Evolutionary conservation across 2,113 vertebrate species (phyloP), one percentile per base, ranked within the genome.

Genomic region (Aptenodytes forsteri): DNA sequence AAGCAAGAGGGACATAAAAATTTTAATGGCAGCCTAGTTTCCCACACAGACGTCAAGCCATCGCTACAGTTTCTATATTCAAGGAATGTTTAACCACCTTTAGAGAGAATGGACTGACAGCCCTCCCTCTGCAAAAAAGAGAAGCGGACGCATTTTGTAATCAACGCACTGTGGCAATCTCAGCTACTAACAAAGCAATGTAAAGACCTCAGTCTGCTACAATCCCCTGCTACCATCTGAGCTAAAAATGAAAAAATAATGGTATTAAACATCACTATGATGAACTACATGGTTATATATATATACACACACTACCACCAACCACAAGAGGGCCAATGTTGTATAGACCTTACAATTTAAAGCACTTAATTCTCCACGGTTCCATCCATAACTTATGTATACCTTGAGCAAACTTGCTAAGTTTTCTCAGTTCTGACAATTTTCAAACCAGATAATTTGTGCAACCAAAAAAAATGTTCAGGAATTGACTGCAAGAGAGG

Each of bases 251-350:
- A 47, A 65, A 89, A 90, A 79, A 44, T 34, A 65, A 61, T 30
- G 17, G n/a, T 17, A 47, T 61, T 72, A 64, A 89, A 40, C 69
- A 65, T 10, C 13, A 42, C 61, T 59, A 11, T 7, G 44, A 79
- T 42, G 15, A 96, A 62, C 25, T 55, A n/a, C 27, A 5, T 9
- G 36, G 17, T 23, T 66, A 14, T 27, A 18, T 34, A 5, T 26
- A 25, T 32, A 30, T 17, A 61, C 16, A 49, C 19, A 16, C 5
- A 18, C 32, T 67, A 18, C 30, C 38, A 91, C 4, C 78, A 93
- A 76, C 83, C 94, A 96, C 93, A 88, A 91, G 96, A 90, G 73
- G 94, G 91, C 82, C 49, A 54, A 22, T 4, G 20, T 4, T 7
- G 2, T 13, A 50, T 8, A 80, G n/a, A 62, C 21, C 34, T 66